Evolutionary conservation across 2,113 vertebrate genomes (phyloP), one percentile per base, ranked within the genome.

Genomic region (Stercorarius parasiticus): DNA sequence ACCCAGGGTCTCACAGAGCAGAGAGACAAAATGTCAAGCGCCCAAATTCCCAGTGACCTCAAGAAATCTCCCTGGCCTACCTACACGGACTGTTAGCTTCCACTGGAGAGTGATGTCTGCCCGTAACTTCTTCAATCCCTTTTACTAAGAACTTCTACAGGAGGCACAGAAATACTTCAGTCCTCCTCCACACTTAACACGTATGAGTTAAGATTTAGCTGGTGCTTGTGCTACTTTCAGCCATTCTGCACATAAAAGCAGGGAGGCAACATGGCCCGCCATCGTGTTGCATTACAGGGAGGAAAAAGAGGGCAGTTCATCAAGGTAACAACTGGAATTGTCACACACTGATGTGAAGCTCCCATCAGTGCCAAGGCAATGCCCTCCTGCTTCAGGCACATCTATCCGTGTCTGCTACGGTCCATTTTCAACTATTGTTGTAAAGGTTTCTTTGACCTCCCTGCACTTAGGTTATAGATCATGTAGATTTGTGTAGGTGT

Each of bases 401-500:
- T 73, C 84, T 65, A 45, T 78, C 64, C 7, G 4, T 53, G 70
- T 66, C 53, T 53, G 36, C 81, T 82, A 27, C 9, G 23, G 70
- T 40, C 73, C 78, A 53, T 66, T 96, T 84, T 82, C 86, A 90
- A 82, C 81, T 95, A 66, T 27, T 79, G 78, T 5, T 85, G 55
- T 38, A 65, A 69, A 94, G 78, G 49, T 91, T 93, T 93, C 73
- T 85, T 56, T 70, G 58, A 91, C 89, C 67, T 94, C 82, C 74
- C 71, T 59, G 58, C 27, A 53, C 84, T 62, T 29, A 20, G 86
- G 65, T 84, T 95, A 92, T 32, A 96, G 86, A 95, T 80, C 49
- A 36, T 11, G 26, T 59, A 82, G 65, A 69, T 87, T 73, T 82
- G 83, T 82, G 90, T 72, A 49, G 40, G 56, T 77, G 87, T 82